phyloP scores from a whole-genome alignment of 1,140 invertebrate species.

The Atopsyche davidsoni region DNA sequence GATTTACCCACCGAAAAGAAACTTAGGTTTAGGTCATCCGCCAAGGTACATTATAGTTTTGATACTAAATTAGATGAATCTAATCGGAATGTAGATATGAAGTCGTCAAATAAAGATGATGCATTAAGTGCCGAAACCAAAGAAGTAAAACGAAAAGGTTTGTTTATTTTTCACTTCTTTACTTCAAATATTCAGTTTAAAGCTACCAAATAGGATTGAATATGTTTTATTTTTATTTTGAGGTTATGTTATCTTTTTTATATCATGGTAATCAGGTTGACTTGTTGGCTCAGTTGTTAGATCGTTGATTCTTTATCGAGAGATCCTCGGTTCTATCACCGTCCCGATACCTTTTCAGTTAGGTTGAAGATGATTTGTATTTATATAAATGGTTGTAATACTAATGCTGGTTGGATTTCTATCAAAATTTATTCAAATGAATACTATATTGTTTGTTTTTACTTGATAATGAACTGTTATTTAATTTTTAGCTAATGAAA shows the following conservation, averaged over 20 bases:
- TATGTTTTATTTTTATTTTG: constrained; percentile 5
- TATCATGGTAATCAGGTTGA: not conserved
- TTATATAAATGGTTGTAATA: not conserved
- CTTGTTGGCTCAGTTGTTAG: not conserved
- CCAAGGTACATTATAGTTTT: constrained; percentile 18
- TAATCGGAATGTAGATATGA: constrained; percentile 6
- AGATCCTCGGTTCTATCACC: no score
- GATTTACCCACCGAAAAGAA: constrained; percentile 18
- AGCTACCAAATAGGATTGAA: not conserved
- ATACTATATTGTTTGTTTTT: not conserved
- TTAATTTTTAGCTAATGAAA: constrained; percentile 34
- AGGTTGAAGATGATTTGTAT: not conserved
- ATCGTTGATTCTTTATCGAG: no score
- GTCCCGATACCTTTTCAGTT: not conserved
- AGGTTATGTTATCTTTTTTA: not conserved
- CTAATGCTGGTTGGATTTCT: not conserved
- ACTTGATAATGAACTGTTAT: not conserved
- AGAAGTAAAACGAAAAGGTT: constrained; percentile 41
- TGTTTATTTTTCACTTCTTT: not conserved
- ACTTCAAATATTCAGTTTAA: not conserved
- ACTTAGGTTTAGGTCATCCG: constrained; percentile 14
- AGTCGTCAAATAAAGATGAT: constrained; percentile 9
- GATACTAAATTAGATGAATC: constrained; percentile 17
- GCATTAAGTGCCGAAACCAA: constrained; percentile 26
- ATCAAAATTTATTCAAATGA: not conserved